A percentile compares a stretch with the other conserved stretches of the same genome.
Conservation (phyloP, 2,888 invertebrate genomes). For the Lepeophtheirus nordmannii region DNA sequence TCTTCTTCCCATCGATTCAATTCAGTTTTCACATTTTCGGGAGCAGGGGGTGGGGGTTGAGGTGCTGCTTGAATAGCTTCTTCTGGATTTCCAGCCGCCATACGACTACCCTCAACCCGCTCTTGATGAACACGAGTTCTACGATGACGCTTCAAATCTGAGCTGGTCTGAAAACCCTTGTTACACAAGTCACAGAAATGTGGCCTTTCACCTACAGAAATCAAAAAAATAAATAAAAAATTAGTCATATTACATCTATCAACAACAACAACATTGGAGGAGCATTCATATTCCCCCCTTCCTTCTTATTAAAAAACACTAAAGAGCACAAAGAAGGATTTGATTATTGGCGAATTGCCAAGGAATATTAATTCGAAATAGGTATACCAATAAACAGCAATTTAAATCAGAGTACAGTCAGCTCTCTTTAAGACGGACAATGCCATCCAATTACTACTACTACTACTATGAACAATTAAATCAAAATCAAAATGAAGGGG, state of each 20-base stretch:
- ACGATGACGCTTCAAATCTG: conserved; percentile 23
- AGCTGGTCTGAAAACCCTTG: conserved; percentile 25
- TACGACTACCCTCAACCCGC: conserved; percentile 11
- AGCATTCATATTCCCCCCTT: no score
- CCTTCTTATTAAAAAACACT: no score
- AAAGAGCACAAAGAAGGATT: no score
- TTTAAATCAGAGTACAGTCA: no score
- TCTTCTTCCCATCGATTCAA: conserved; percentile 8
- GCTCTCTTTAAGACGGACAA: no score
- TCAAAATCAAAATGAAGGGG: background rate
- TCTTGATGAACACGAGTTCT: conserved; percentile 24
- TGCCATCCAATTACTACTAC: background rate
- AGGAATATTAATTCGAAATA: no score
- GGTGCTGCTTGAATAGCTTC: background rate
- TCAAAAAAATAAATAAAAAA: background rate
- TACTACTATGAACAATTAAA: background rate
- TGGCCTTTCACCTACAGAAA: conserved; percentile 20
- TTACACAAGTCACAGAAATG: conserved; percentile 22
- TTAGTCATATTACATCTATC: no score
- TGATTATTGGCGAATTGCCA: no score
- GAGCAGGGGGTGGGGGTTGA: background rate
- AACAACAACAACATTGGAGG: no score
- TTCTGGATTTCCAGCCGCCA: conserved; percentile 1
- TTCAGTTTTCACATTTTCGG: background rate
- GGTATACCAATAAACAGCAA: no score